phyloP scores from a whole-genome alignment of 2,113 vertebrate species.

The Ammodramus savannarum region DNA sequence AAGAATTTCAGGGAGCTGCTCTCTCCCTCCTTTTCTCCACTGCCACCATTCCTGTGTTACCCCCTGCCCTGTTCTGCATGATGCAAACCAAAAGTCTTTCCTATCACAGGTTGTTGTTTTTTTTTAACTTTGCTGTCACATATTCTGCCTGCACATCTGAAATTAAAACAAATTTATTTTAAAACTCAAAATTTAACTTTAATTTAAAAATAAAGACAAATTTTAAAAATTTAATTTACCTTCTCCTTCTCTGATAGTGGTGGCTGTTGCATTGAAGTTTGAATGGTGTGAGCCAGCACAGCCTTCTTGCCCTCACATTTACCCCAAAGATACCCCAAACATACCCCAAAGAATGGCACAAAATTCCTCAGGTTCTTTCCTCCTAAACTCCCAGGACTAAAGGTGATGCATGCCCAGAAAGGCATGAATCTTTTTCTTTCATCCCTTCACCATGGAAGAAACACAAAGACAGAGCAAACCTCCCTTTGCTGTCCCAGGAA shows the following conservation, averaged over 20 bases:
- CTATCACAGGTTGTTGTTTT: neutral
- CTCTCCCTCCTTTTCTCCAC: neutral
- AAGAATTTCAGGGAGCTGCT: neutral
- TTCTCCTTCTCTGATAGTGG: neutral
- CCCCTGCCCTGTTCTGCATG: accelerated
- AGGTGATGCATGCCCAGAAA: neutral
- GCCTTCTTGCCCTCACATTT: neutral
- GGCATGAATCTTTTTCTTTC: neutral
- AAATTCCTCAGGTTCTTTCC: neutral
- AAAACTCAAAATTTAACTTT: neutral
- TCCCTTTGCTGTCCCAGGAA: neutral
- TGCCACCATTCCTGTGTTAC: neutral
- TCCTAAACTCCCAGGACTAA: neutral
- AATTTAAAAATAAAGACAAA: too few species aligned
- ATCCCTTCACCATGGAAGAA: neutral
- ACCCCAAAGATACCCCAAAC: neutral
- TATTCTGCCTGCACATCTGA: neutral
- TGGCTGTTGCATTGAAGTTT: neutral
- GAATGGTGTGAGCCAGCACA: neutral
- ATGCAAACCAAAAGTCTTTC: neutral
- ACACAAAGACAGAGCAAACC: neutral
- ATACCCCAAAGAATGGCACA: neutral
- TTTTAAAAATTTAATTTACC: too few species aligned
- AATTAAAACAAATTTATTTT: neutral
- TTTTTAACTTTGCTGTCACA: neutral